Percentiles rank a stretch among this genome's conserved stretches.
These are phyloP conservation scores for Lamellibrachia satsuma DNA, from an alignment of 2,888 invertebrate genomes.

Conservation along the genomic window DNA sequence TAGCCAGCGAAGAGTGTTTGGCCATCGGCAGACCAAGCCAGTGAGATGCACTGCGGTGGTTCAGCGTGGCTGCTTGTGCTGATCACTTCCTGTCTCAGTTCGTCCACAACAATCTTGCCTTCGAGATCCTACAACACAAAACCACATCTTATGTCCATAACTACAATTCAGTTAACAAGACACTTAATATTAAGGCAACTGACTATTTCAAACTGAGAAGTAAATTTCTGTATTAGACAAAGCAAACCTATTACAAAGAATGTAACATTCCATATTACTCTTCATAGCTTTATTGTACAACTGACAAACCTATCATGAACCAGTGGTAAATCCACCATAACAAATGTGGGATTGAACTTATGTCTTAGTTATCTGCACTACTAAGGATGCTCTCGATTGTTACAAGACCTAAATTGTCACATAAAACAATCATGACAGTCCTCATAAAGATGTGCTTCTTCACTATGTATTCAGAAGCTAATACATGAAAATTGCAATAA, in stretches of 20 bases:
- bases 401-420: neutral
- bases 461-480: constrained; percentile 28
- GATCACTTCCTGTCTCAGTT: constrained; percentile 94
- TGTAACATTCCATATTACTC: too few species aligned
- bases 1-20: constrained; percentile 99
- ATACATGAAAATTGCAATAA: constrained; percentile 29
- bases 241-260: too few species aligned
- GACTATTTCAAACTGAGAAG: too few species aligned
- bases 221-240: too few species aligned
- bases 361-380: too few species aligned
- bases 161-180: too few species aligned
- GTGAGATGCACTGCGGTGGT: constrained; percentile 92
- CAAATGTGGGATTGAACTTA: too few species aligned
- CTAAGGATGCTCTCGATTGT: too few species aligned
- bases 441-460: constrained; percentile 21
- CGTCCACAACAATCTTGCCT: constrained; percentile 99
- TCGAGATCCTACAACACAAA: constrained; percentile 85
- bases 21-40: constrained; percentile 99
- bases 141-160: neutral
- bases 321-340: too few species aligned
- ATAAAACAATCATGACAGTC: neutral
- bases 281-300: too few species aligned
- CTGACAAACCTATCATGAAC: too few species aligned
- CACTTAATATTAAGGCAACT: too few species aligned
- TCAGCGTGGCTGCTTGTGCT: constrained; percentile 80